Conservation (phyloP, 2,888 invertebrate species). For the Drosophila koepferae region DNA sequence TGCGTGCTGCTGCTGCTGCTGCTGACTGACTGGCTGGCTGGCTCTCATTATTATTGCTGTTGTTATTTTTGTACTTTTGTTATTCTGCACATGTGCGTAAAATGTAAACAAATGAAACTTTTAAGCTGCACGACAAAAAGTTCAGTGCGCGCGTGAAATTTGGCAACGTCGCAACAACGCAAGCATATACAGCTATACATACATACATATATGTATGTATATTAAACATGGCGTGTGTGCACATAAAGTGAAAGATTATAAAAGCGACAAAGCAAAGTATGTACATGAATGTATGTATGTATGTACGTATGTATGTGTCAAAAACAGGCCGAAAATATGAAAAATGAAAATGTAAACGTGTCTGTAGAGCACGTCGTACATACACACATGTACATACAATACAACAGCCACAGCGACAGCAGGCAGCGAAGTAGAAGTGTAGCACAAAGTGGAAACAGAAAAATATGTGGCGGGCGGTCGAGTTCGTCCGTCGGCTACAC, state of each 20-base stretch:
- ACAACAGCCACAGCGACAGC: conserved; percentile 30
- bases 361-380: conserved; percentile 69
- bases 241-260: conserved; percentile 62
- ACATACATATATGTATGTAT: not conserved
- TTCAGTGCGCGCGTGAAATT: conserved; percentile 64
- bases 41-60: conserved; percentile 52
- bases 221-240: conserved; percentile 55
- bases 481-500: conserved; percentile 32
- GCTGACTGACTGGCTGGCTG: conserved; percentile 14
- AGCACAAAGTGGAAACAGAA: conserved; percentile 74
- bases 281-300: conserved; percentile 13
- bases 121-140: conserved; percentile 60
- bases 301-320: conserved; percentile 10
- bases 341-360: conserved; percentile 81
- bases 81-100: conserved; percentile 78
- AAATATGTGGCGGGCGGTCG: conserved; percentile 71
- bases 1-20: conserved; percentile 31
- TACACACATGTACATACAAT: conserved; percentile 30
- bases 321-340: conserved; percentile 71
- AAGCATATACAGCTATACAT: not conserved
- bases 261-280: conserved; percentile 51
- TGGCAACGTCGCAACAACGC: conserved; percentile 66
- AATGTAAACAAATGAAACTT: conserved; percentile 81
- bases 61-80: conserved; percentile 59
- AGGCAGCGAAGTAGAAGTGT: conserved; percentile 68